Evolutionary conservation across 1,140 invertebrate species (phyloP).

Genomic region (Calephelis virginiensis): DNA sequence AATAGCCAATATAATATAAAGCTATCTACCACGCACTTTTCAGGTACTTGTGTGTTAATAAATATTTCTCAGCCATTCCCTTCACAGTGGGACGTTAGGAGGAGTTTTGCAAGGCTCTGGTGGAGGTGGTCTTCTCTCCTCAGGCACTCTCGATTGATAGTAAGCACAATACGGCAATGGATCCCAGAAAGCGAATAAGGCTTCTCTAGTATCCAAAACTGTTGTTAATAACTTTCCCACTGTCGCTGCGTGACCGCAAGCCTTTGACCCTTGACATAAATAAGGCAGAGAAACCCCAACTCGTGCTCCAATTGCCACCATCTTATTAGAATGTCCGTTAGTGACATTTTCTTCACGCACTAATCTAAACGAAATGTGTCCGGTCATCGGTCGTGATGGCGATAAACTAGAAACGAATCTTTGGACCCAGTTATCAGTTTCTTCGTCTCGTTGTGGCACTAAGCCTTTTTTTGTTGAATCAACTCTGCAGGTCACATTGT

Average conservation of each 20-base stretch:
- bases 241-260: constrained; percentile 78
- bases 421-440: constrained; percentile 85
- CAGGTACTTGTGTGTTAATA: constrained; percentile 73
- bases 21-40: constrained; percentile 54
- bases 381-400: constrained; percentile 82
- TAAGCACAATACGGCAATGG: constrained; percentile 90
- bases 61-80: constrained; percentile 55
- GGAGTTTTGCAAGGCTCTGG: constrained; percentile 67
- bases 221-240: constrained; percentile 81
- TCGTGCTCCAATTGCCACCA: constrained; percentile 82
- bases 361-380: constrained; percentile 87
- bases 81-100: constrained; percentile 71
- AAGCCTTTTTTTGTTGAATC: constrained; percentile 83
- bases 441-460: constrained; percentile 82
- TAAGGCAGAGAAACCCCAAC: constrained; percentile 88
- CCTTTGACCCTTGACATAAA: constrained; percentile 83
- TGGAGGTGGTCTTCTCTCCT: constrained; percentile 61
- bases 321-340: constrained; percentile 60
- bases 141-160: constrained; percentile 87
- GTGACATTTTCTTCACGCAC: constrained; percentile 76
- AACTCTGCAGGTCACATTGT: constrained; percentile 87
- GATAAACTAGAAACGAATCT: constrained; percentile 83
- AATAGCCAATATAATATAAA: constrained; percentile 18
- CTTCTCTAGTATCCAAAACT: constrained; percentile 85
- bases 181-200: constrained; percentile 89